Percentiles rank a stretch among this genome's conserved stretches.
phyloP scores from a whole-genome alignment of 2,113 vertebrate species.

The Pogona vitticeps region DNA sequence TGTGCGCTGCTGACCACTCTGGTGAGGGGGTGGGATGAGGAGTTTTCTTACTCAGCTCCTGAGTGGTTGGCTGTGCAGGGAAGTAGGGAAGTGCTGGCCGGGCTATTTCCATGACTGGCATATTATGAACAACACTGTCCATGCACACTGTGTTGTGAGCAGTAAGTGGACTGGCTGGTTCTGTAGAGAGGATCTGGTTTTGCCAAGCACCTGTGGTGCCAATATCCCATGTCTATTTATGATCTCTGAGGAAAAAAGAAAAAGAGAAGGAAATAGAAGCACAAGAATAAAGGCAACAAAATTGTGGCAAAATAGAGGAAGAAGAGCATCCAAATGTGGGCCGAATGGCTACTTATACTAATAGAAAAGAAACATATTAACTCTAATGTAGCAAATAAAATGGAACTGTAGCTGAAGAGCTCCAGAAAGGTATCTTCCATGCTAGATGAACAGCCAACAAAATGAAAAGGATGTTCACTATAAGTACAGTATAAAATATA shows the following conservation, averaged over 20 bases:
- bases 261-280: not conserved
- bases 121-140: no score
- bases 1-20: no score
- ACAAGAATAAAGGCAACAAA: not conserved
- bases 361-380: not conserved
- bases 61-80: no score
- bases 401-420: not conserved
- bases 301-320: not conserved
- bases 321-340: not conserved
- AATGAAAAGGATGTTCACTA: not conserved
- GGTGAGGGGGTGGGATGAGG: no score
- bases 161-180: no score
- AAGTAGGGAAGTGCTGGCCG: no score
- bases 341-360: not conserved
- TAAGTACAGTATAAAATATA: not conserved
- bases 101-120: no score
- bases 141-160: no score
- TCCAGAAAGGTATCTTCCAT: not conserved
- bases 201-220: no score
- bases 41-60: no score
- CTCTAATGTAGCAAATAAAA: constrained; percentile 1
- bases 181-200: no score
- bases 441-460: not conserved
- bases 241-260: not conserved
- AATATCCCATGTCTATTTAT: no score